Base-by-base conservation (phyloP, 2,888 invertebrate genomes). In the Yponomeuta evonymella region DNA sequence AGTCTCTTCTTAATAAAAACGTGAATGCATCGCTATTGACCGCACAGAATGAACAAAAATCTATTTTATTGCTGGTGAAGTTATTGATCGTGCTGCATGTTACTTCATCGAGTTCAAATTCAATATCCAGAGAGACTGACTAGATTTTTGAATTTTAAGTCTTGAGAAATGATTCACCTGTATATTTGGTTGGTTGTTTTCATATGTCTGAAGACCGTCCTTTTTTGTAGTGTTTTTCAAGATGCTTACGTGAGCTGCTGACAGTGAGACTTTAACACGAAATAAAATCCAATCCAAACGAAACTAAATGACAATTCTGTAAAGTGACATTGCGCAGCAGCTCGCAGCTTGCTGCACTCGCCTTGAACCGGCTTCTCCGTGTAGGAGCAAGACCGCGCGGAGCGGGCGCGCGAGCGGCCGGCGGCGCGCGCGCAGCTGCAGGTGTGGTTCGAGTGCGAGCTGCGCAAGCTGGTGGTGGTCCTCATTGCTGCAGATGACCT, bases 401-500 rank as follows among this genome's bases (percentile, higher is more conserved):
- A 58, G 51, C 51, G 51, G 36, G 71, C 83, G 62, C 94, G 95
- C 73, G 96, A 96, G 86, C 94, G 96, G 74, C 95, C 94, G 76
- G 94, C 95, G 43, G 97, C 97, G 66, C 94, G 97, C 33, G 95
- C 98, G 62, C 97, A 97, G 88, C 94, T 98, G 75, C 97, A 98
- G 84, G 95, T 98, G 71, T 97, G 96, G 95, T 97, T 97, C 90
- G 96, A 97, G 81, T 94, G 95, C 72, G 97, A 97, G 79, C 93
- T 96, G 73, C 94, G 94, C 78, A 97, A 97, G 80, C 92, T 98
- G 72, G 95, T 96, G 11, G 96, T 98, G 43, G 96, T 97, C 6
- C 94, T 98, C 69, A 94, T 97, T 82, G 97, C 96, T 4, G 98
- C 96, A 10, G 97, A 97, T 80, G 97, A 97, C 84, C 91, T 98